Evolutionary conservation across 2,797 vertebrate species (phyloP).

Genomic region (Muraenolepis orangiensis): DNA sequence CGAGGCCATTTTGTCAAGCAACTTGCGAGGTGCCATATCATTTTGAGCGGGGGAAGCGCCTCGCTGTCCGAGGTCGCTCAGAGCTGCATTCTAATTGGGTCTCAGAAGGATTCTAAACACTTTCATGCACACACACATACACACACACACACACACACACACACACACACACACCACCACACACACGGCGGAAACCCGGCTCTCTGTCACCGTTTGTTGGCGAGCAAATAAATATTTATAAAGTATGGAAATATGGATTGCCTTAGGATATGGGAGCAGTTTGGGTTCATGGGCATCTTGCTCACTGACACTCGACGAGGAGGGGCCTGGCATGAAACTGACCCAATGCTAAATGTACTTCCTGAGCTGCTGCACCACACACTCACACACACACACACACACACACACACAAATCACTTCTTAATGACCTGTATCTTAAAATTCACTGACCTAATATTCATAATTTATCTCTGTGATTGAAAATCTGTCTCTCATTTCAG

Average conservation of each 20-base stretch:
- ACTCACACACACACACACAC: no score
- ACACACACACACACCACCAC: slow-evolving; percentile 5
- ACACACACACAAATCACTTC: no score
- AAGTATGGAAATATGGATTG: no score
- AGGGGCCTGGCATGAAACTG: no score
- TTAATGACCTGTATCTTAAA: no score
- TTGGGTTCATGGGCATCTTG: no score
- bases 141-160: slow-evolving; percentile 7
- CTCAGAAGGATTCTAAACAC: slow-evolving; percentile 74
- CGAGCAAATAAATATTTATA: background rate
- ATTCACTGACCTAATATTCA: no score
- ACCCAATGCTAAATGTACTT: no score
- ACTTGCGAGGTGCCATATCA: slow-evolving; percentile 50
- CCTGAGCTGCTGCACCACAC: no score
- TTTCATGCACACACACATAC: slow-evolving; percentile 41
- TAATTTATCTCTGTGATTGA: background rate
- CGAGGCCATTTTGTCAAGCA: slow-evolving; percentile 59
- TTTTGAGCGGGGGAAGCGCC: slow-evolving; percentile 43
- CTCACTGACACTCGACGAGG: no score
- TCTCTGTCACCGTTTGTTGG: background rate
- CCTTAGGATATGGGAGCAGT: no score
- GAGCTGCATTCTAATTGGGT: slow-evolving; percentile 73
- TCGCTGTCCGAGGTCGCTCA: slow-evolving; percentile 63
- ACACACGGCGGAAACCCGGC: slow-evolving; percentile 14
- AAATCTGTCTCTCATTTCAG: background rate